A percentile compares a stretch with the other conserved stretches of the same genome.
These are phyloP conservation scores for Chymomyza amoena DNA, from an alignment of 2,888 invertebrate genomes.

Conservation along the genomic window DNA sequence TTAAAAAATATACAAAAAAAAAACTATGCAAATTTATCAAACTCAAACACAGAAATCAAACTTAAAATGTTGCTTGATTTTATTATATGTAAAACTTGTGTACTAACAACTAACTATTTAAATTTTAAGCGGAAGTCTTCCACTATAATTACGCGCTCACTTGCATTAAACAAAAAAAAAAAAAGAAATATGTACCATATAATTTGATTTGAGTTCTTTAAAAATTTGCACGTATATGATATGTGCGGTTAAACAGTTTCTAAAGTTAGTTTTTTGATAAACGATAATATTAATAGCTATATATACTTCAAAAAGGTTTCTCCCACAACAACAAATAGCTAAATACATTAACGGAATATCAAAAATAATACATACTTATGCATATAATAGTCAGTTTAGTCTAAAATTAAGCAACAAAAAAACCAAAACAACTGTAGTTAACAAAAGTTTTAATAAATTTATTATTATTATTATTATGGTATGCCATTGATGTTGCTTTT, in stretches of 20 bases:
- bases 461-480: conserved; percentile 18
- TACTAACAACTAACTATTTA: conserved; percentile 41
- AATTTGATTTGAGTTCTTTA: not conserved
- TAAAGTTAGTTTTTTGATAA: conserved; percentile 35
- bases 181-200: not conserved
- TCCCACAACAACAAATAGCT: conserved; percentile 3
- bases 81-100: not conserved
- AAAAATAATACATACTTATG: conserved; percentile 31
- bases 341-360: not conserved
- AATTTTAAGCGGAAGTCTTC: conserved; percentile 79
- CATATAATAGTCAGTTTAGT: conserved; percentile 23
- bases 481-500: conserved; percentile 41
- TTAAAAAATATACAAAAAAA: not conserved
- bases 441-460: conserved; percentile 23
- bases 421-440: conserved; percentile 37
- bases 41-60: not conserved
- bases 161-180: conserved; percentile 22
- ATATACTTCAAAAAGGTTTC: conserved; percentile 24
- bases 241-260: conserved; percentile 16
- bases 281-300: conserved; percentile 4
- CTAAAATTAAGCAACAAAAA: not conserved
- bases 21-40: conserved; percentile 7
- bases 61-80: not conserved
- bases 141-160: conserved; percentile 76
- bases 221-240: not conserved